phyloP scores from a whole-genome alignment of 2,113 vertebrate species.

The Podarcis muralis region DNA sequence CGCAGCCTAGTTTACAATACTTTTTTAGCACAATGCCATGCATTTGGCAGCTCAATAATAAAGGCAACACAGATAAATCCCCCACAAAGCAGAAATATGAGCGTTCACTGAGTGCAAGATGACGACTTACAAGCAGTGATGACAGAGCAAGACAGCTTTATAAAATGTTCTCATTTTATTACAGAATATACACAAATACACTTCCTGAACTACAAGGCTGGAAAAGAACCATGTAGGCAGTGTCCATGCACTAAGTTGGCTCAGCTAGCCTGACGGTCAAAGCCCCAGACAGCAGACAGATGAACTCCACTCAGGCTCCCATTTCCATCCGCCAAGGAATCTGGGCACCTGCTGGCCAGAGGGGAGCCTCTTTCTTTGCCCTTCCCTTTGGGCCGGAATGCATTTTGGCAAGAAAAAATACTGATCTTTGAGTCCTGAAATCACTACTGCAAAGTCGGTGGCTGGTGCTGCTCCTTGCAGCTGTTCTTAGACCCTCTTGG shows the following conservation, averaged over 20 bases:
- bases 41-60: neutral
- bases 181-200: constrained; percentile 17
- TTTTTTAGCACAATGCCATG: neutral
- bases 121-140: neutral
- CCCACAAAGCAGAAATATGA: neutral
- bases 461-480: neutral
- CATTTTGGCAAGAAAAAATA: neutral
- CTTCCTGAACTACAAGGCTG: neutral
- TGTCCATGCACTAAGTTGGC: neutral
- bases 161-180: constrained; percentile 56
- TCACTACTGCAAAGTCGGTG: neutral
- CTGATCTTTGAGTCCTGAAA: neutral
- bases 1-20: no score
- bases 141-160: constrained; percentile 3
- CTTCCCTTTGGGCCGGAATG: neutral
- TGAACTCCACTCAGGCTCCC: neutral
- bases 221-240: rapidly evolving
- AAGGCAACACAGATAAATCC: neutral
- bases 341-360: neutral
- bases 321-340: neutral
- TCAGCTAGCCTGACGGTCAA: neutral
- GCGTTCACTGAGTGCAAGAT: no score
- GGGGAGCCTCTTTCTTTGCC: neutral
- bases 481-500: no score
- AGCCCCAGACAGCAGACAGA: neutral